Percentiles rank a stretch among this genome's conserved stretches.
Evolutionary conservation across 2,113 vertebrate species (phyloP).

Genomic region (Neoarius graeffei): DNA sequence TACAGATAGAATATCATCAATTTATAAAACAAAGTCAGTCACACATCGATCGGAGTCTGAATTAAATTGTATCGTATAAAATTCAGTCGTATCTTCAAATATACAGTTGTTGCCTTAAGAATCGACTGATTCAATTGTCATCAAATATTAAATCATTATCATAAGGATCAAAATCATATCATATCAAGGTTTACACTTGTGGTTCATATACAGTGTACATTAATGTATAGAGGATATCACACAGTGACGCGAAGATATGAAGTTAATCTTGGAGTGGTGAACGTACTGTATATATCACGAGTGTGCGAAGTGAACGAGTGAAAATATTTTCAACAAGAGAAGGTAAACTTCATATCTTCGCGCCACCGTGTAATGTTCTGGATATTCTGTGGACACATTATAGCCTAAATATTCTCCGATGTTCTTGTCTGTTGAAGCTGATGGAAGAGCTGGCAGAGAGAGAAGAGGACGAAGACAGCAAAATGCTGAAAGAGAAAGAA

Average conservation of each 20-base stretch:
- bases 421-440: constrained; percentile 68
- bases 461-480: constrained; percentile 75
- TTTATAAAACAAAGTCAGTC: not conserved
- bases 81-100: not conserved
- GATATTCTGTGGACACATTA: no score
- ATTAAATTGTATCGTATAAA: not conserved
- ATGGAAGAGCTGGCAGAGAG: constrained; percentile 74
- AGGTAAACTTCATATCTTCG: no score
- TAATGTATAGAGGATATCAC: no score
- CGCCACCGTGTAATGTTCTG: no score
- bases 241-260: no score
- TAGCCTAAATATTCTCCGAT: no score
- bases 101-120: not conserved
- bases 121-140: not conserved
- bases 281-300: no score
- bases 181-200: no score
- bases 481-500: constrained; percentile 67
- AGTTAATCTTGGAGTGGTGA: no score
- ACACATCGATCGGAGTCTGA: not conserved
- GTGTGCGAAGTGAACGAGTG: no score
- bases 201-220: no score
- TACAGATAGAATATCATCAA: not conserved
- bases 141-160: not conserved
- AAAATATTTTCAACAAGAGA: no score
- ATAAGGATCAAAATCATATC: not conserved